Evolutionary conservation across 2,888 invertebrate genomes (phyloP).

Genomic region (Agrotis exclamationis): DNA sequence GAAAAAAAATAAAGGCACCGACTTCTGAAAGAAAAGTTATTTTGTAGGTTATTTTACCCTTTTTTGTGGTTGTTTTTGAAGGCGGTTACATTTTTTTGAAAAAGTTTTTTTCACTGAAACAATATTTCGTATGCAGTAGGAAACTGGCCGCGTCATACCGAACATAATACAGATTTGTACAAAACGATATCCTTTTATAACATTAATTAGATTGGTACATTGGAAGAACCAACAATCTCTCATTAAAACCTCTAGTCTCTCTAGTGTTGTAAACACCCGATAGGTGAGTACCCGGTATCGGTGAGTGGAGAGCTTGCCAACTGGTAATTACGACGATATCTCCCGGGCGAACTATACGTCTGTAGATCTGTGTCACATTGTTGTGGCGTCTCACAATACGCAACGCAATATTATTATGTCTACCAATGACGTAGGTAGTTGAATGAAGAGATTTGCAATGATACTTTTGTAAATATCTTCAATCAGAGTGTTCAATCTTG

Average conservation of each 20-base stretch:
- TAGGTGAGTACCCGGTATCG: no score
- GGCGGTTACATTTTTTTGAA: no score
- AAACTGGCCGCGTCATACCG: background rate
- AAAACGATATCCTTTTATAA: background rate
- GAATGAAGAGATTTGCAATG: background rate
- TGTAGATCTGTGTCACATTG: constrained; percentile 3
- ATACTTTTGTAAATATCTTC: background rate
- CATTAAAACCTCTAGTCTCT: background rate
- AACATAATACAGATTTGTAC: background rate
- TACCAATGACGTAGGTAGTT: background rate
- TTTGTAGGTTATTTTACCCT: no score
- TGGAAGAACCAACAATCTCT: background rate
- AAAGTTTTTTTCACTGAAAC: no score
- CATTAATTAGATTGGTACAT: background rate
- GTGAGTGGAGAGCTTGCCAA: background rate
- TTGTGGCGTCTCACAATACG: background rate
- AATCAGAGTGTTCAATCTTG: background rate
- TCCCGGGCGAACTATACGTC: background rate
- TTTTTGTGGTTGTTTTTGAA: no score
- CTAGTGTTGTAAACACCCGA: background rate
- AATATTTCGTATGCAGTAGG: background rate
- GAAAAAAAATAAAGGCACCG: no score
- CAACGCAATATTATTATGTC: no score
- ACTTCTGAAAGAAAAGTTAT: no score
- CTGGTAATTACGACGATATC: background rate